Conservation (phyloP, 2,888 invertebrate genomes). For the Epicampocera succincta region DNA sequence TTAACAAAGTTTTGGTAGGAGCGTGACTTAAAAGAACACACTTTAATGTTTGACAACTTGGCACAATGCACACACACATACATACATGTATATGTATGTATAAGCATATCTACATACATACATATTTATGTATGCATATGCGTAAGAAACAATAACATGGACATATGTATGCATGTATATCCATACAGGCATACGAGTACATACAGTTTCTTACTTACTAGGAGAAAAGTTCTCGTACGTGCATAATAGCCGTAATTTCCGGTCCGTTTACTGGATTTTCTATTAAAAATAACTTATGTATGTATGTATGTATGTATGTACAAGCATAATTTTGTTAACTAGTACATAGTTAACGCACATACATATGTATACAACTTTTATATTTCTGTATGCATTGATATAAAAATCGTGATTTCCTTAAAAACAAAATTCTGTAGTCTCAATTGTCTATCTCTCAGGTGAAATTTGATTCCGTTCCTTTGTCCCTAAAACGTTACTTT, state of each 20-base stretch:
- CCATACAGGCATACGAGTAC: no score
- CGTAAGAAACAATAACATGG: conserved; percentile 2
- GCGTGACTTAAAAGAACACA: conserved; percentile 51
- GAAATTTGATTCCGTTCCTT: conserved; percentile 45
- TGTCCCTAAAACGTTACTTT: conserved; percentile 18
- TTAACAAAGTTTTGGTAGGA: conserved; percentile 56
- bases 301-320: conserved; percentile 11
- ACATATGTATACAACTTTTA: not conserved
- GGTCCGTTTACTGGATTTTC: conserved; percentile 52
- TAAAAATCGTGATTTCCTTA: conserved; percentile 61
- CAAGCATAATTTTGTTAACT: conserved; percentile 21
- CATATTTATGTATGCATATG: not conserved
- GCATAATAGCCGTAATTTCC: conserved; percentile 61
- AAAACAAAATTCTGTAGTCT: conserved; percentile 48
- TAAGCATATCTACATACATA: not conserved
- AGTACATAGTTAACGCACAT: not conserved
- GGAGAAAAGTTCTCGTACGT: conserved; percentile 46
- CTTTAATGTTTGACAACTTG: conserved; percentile 21
- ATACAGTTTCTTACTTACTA: conserved; percentile 24
- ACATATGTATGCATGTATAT: not conserved
- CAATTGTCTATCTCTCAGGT: conserved; percentile 39
- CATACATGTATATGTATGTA: conserved; percentile 6
- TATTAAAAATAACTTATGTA: conserved; percentile 27
- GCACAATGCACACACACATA: not conserved
- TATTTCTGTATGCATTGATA: not conserved